Conservation (phyloP, 2,888 invertebrate species). For the Phengaris alcon region DNA sequence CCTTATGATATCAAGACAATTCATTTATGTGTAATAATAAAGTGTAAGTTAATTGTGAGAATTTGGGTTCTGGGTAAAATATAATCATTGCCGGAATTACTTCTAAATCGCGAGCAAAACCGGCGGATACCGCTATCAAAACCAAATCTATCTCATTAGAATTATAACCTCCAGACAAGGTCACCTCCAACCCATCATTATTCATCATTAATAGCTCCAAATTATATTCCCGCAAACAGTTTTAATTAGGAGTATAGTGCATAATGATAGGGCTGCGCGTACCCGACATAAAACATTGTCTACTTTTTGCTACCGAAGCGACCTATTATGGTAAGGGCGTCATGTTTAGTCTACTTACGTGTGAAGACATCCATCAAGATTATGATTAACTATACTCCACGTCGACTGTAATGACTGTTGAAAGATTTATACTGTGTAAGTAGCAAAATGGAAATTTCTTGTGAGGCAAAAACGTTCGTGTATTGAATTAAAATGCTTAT, state of each 20-base stretch:
- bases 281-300: constrained; percentile 42
- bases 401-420: constrained; percentile 22
- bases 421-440: constrained; percentile 23
- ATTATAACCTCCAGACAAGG: constrained; percentile 46
- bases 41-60: no score
- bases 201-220: constrained; percentile 41
- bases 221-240: constrained; percentile 42
- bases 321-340: constrained; percentile 47
- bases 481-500: constrained; percentile 25
- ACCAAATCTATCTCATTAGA: constrained; percentile 35
- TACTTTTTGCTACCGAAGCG: constrained; percentile 43
- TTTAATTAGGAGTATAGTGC: constrained; percentile 47
- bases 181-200: constrained; percentile 44
- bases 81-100: not conserved
- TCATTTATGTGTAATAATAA: no score
- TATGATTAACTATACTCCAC: constrained; percentile 19
- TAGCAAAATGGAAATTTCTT: constrained; percentile 16
- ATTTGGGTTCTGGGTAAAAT: not conserved
- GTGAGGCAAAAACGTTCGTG: not conserved
- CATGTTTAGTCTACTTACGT: constrained; percentile 54
- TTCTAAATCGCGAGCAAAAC: not conserved
- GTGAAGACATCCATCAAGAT: constrained; percentile 45
- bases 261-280: constrained; percentile 45
- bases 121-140: constrained; percentile 3
- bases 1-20: no score